Percentiles rank a stretch among this genome's conserved stretches.
Conservation (phyloP, 2,797 vertebrate genomes). For the Hyperoplus lanceolatus region DNA sequence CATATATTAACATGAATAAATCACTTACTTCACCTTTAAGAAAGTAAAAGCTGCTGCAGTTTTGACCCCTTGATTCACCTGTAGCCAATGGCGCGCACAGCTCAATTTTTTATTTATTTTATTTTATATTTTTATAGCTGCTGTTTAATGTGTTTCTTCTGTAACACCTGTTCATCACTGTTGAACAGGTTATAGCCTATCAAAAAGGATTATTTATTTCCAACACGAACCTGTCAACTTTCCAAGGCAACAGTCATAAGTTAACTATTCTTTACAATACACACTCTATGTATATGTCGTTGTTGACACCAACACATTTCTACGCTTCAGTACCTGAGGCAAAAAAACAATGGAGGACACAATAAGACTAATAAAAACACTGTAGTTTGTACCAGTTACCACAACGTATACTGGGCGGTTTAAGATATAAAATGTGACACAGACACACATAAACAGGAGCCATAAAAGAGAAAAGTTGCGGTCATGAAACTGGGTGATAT, state of each 20-base stretch:
- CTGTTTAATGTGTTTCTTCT: no score
- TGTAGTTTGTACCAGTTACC: not conserved
- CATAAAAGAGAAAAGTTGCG: not conserved
- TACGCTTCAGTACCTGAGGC: not conserved
- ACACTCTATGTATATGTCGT: not conserved
- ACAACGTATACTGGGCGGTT: constrained; percentile 1
- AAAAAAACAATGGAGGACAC: not conserved
- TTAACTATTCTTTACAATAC: not conserved
- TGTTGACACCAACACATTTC: not conserved
- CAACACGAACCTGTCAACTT: not conserved
- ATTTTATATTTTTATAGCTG: no score
- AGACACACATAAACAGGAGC: not conserved
- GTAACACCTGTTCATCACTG: no score
- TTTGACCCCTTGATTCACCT: no score
- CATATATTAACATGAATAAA: no score
- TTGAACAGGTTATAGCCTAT: no score
- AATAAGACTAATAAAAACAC: not conserved
- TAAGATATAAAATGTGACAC: not conserved
- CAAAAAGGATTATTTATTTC: not conserved
- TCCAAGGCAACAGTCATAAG: not conserved
- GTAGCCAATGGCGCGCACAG: no score
- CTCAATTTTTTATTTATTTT: no score
- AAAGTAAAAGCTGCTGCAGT: no score
- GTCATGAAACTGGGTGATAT: not conserved
- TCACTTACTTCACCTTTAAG: no score